Evolutionary conservation across 2,797 vertebrate species (phyloP).

Genomic region (Botia almorhae): DNA sequence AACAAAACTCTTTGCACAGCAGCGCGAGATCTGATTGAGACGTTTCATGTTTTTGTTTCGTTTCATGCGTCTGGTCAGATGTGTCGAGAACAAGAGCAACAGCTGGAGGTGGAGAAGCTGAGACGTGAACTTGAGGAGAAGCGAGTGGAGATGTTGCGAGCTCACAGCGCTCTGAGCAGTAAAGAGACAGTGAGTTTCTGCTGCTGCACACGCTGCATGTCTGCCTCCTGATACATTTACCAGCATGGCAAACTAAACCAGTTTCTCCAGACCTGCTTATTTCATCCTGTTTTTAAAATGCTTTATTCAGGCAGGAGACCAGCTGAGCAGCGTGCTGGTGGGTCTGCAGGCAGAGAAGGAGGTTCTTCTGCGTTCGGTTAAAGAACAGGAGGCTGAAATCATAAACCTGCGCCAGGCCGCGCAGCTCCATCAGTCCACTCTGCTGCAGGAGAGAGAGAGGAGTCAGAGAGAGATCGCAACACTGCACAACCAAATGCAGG

Average conservation of each 20-base stretch:
- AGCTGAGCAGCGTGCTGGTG: constrained; percentile 72
- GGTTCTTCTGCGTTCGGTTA: constrained; percentile 65
- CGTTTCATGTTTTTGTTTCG: constrained; percentile 7
- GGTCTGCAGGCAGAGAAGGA: constrained; percentile 81
- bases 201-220: background rate
- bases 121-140: constrained; percentile 80
- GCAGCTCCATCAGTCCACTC: constrained; percentile 71
- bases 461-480: constrained; percentile 63
- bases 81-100: constrained; percentile 81
- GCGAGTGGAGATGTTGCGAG: constrained; percentile 62
- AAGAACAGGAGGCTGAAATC: constrained; percentile 76
- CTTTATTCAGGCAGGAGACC: constrained; percentile 73
- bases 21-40: background rate
- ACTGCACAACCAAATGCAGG: constrained; percentile 73
- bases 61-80: constrained; percentile 35
- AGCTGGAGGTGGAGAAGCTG: constrained; percentile 79
- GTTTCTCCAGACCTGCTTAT: background rate
- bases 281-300: constrained; percentile 54
- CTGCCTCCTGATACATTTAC: too few species aligned
- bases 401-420: constrained; percentile 73
- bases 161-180: constrained; percentile 64
- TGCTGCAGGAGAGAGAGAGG: constrained; percentile 77
- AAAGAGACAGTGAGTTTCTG: constrained; percentile 68
- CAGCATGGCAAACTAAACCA: too few species aligned
- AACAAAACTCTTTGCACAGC: too few species aligned